Evolutionary conservation across 1,140 invertebrate species (phyloP), one percentile per base, ranked within the genome.

Genomic region (Drosophila nasuta): DNA sequence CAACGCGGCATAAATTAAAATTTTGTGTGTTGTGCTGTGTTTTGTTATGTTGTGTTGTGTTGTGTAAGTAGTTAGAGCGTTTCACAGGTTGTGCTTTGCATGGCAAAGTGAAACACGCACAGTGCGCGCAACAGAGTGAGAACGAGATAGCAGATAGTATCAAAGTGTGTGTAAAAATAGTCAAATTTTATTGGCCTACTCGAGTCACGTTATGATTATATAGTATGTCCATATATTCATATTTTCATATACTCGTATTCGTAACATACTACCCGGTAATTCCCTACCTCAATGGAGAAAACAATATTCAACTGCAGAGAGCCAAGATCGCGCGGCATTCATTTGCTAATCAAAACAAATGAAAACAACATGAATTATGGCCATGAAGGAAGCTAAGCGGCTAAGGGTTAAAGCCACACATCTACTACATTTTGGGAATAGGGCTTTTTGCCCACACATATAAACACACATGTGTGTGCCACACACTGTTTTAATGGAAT

Each of bases 341-440:
- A 78, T 89, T 89, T 85, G 77, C 81, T 89, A 89, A 89, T 89
- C 85, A 89, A 89, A 89, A 85, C 85, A 89, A 89, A 89, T 89
- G 85, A 89, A 89, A 89, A 79, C 85, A 81, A 85, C 78, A 85
- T 89, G 75, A 89, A 82, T 85, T 89, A 89, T 89, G 68, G 69
- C 63, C 49, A 59, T 58, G 52, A 56, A 67, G 65, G 52, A 43
- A 54, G 59, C 54, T 66, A 56, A 68, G 28, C 52, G 25, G 11
- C 28, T 30, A 85, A 81, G 85, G 85, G 85, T 89, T 89, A 90
- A 89, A 79, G 72, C 75, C 85, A 48, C 80, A 82, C 80, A 82
- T 72, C 76, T 33, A 51, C 33, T 63, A 60, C 71, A 76, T 77
- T 68, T 38, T 54, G 67, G 56, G 72, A 79, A 81, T 74, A 54